A percentile compares a stretch with the other conserved stretches of the same genome.
Conservation (phyloP, 2,113 vertebrate genomes). For the Tupaia chinensis region DNA sequence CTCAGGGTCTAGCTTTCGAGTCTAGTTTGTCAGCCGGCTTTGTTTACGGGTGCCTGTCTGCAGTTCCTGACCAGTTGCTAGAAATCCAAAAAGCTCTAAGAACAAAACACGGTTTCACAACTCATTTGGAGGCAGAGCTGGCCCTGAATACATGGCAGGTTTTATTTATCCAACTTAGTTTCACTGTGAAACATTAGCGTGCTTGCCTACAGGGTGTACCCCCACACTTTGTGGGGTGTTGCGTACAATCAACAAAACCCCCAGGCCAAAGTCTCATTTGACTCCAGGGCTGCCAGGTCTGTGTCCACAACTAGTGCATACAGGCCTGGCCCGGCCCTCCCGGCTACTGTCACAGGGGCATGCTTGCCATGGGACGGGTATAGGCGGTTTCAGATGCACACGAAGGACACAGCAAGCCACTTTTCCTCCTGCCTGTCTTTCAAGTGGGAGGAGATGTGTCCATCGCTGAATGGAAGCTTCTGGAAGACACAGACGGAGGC, state of each 20-base stretch:
- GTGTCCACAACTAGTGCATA: not conserved
- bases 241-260: not conserved
- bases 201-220: not conserved
- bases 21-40: not conserved
- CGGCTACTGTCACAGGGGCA: accelerated
- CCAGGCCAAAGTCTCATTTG: not conserved
- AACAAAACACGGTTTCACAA: not conserved
- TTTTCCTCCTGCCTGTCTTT: not conserved
- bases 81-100: not conserved
- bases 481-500: not conserved
- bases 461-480: not conserved
- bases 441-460: not conserved
- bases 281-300: not conserved
- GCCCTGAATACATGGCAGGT: not conserved
- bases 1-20: not conserved
- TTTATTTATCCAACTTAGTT: not conserved
- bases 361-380: accelerated
- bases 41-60: not conserved
- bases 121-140: not conserved
- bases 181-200: not conserved
- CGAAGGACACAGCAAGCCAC: accelerated
- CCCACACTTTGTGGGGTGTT: not conserved
- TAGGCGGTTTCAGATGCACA: not conserved
- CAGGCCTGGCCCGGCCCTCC: accelerated
- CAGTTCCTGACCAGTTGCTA: not conserved